Conservation (phyloP, 2,797 vertebrate species). For the Selene dorsalis region DNA sequence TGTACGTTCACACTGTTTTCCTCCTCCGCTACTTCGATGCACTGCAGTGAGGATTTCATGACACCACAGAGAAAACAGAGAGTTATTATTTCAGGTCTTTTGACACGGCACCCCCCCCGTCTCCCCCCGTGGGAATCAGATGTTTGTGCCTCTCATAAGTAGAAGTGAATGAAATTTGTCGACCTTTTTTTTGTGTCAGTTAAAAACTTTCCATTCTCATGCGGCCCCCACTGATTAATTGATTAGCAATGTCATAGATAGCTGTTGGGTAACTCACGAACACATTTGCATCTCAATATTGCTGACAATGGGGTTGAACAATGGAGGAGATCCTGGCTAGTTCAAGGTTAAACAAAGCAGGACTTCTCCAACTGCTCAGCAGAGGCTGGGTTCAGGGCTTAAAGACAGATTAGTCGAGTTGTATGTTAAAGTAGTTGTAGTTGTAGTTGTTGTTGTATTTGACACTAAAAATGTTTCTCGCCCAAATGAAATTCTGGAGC, state of each 20-base stretch:
- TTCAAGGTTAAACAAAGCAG: constrained; percentile 65
- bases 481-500: neutral
- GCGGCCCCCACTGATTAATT: constrained; percentile 68
- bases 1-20: neutral
- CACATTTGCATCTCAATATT: constrained; percentile 74
- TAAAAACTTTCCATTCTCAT: constrained; percentile 60
- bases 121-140: constrained; percentile 70
- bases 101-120: neutral
- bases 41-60: neutral
- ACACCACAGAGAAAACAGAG: neutral
- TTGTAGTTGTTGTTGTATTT: no score
- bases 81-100: constrained; percentile 4
- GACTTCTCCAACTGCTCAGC: constrained; percentile 24
- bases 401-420: neutral
- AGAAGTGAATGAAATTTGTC: constrained; percentile 56
- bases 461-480: neutral
- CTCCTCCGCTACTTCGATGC: neutral
- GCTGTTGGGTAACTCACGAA: constrained; percentile 18
- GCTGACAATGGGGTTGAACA: constrained; percentile 46
- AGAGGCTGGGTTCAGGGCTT: neutral
- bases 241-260: constrained; percentile 64
- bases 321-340: constrained; percentile 38
- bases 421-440: neutral
- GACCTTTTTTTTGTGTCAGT: constrained; percentile 64
- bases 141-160: constrained; percentile 30